These are phyloP conservation scores for Gobionotothen gibberifrons DNA, from an alignment of 2,797 vertebrate species.

Conservation along the genomic window DNA sequence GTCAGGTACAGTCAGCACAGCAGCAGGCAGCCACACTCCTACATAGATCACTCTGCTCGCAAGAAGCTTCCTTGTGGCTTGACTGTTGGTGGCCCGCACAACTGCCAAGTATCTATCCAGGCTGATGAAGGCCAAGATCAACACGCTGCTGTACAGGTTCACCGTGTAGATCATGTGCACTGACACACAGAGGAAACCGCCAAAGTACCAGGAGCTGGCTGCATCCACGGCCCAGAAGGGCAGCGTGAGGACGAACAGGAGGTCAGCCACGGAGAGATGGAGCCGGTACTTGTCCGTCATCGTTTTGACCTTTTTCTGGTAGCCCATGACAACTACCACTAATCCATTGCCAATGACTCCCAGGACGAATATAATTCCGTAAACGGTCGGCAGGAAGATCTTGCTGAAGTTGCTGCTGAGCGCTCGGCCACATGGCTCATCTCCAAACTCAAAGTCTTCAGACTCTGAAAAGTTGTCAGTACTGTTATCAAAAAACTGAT, in stretches of 20 bases:
- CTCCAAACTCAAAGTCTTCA: conserved; percentile 79
- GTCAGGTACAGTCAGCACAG: conserved; percentile 92
- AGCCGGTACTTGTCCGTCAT: conserved; percentile 99
- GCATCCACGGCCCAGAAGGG: conserved; percentile 98
- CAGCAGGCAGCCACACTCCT: conserved; percentile 94
- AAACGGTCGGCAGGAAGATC: conserved; percentile 92
- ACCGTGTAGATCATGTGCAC: conserved; percentile 97
- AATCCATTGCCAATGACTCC: conserved; percentile 95
- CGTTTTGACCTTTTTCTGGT: conserved; percentile 93
- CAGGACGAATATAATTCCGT: conserved; percentile 92
- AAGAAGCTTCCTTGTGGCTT: conserved; percentile 88
- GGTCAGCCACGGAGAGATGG: conserved; percentile 95
- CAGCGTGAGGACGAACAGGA: conserved; percentile 94
- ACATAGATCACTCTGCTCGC: conserved; percentile 92
- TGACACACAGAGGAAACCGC: conserved; percentile 89
- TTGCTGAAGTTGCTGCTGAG: conserved; percentile 87
- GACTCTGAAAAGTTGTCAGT: conserved; percentile 84
- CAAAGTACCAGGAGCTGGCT: conserved; percentile 91
- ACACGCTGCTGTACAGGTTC: conserved; percentile 96
- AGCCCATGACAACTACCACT: conserved; percentile 96
- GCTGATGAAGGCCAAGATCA: conserved; percentile 98
- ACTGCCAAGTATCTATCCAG: conserved; percentile 96
- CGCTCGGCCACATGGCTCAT: conserved; percentile 81
- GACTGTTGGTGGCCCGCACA: conserved; percentile 95
- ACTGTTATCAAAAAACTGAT: conserved; percentile 40